Conservation (phyloP, 2,113 vertebrate species). For the Pseudopodoces humilis region DNA sequence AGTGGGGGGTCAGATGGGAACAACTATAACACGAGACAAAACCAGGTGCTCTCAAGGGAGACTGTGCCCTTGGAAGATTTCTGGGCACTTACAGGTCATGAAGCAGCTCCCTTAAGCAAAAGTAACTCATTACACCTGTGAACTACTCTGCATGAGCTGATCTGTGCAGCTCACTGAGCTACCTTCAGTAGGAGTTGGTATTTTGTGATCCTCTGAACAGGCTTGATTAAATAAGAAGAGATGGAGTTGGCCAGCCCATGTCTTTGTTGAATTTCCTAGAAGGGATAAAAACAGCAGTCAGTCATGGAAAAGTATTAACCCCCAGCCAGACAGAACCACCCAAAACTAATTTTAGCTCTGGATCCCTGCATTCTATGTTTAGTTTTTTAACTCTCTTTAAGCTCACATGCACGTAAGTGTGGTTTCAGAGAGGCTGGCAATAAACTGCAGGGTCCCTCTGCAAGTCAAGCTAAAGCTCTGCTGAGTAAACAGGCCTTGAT, state of each 20-base stretch:
- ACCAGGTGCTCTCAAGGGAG: background rate
- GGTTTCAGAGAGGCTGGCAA: background rate
- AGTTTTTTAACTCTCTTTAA: background rate
- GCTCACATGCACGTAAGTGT: background rate
- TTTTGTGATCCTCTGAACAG: slow-evolving; percentile 98
- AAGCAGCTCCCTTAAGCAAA: background rate
- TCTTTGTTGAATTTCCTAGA: slow-evolving; percentile 95
- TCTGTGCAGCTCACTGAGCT: background rate
- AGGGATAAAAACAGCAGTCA: slow-evolving; percentile 9
- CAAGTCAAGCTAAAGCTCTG: background rate
- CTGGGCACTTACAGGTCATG: background rate
- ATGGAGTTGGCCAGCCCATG: slow-evolving; percentile 95
- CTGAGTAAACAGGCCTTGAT: background rate
- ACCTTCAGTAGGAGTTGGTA: slow-evolving; percentile 98
- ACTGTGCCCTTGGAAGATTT: background rate
- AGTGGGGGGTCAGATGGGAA: background rate
- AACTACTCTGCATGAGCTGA: background rate
- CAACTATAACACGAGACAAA: background rate
- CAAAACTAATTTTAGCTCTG: background rate
- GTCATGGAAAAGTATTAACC: background rate
- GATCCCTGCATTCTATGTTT: background rate
- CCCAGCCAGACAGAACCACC: background rate
- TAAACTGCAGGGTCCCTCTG: background rate
- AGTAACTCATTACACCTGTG: background rate
- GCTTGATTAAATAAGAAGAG: slow-evolving; percentile 98